Evolutionary conservation across 2,888 invertebrate species (phyloP), one percentile per base, ranked within the genome.

Genomic region (Colostygia pectinataria): DNA sequence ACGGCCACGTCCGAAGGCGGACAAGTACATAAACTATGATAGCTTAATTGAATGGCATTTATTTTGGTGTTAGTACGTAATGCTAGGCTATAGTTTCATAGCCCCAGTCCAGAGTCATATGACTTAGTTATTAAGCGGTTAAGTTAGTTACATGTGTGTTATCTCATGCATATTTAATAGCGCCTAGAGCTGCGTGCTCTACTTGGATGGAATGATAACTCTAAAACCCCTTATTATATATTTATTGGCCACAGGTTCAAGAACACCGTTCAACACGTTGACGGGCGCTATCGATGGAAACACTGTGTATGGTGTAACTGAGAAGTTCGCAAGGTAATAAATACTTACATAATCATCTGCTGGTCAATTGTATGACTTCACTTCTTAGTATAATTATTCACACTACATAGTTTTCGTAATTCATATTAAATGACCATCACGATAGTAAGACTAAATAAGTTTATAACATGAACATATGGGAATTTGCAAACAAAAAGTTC

Each of bases 271-370:
- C 85, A 98, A 97, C 79, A 95, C 96, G 0, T 85, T 97, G 23
- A 97, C 97, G 2, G 95, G 96, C 18, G 94, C 94, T 13, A 91
- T 98, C 25, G 97, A 98, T 80, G 97, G 94, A 38, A 97, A 97
- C 74, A 97, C 97, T 1, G 94, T 98, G 1, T 98, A 98, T 69
- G 97, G 97, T 32, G 95, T 96, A 4, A 95, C 93, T 40, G 97
- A 97, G 70, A 91, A 93, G 63, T 96, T 95, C 73, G 90, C 96
- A 25, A 94, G 94, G 94, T 95, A 80, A 68, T 44, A 34, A 18
- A 40, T 6, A 13, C 20, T 1, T 29, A 9, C n/a, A 25, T 25
- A n/a, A n/a, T 28, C 4, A 9, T 9, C 12, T 12, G 28, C 4
- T 8, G 8, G 8, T 25, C n/a, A 25, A 25, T 6, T 2, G 4